Evolutionary conservation across 2,113 vertebrate species (phyloP).

Genomic region (Otus sunia): DNA sequence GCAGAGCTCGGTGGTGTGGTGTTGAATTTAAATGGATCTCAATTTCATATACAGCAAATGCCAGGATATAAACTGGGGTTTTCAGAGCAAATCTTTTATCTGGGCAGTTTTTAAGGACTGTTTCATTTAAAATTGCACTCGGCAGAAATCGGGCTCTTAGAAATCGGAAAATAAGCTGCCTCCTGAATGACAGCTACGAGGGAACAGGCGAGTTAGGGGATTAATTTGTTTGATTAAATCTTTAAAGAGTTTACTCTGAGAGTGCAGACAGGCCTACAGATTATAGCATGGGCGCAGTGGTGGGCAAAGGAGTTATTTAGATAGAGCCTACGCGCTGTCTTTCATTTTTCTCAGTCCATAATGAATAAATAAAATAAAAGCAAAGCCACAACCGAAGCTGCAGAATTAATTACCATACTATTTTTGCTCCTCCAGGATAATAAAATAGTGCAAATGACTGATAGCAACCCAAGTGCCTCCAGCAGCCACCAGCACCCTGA

Average conservation of each 20-base stretch:
- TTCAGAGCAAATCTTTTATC: constrained; percentile 39
- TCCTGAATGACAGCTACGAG: constrained; percentile 27
- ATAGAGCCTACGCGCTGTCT: not conserved
- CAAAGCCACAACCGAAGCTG: not conserved
- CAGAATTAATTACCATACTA: not conserved
- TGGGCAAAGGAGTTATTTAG: constrained; percentile 32
- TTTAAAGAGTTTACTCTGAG: constrained; percentile 62
- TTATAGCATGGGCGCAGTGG: not conserved
- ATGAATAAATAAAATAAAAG: constrained; percentile 42
- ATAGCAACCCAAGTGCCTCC: not conserved
- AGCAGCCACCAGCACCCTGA: not conserved
- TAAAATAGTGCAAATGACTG: not conserved
- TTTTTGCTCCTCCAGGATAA: not conserved
- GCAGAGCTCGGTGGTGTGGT: not conserved
- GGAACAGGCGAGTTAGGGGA: not conserved
- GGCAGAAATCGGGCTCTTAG: not conserved
- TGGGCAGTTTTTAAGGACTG: constrained; percentile 12
- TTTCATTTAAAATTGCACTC: constrained; percentile 33
- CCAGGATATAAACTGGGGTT: not conserved
- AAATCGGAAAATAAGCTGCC: constrained; percentile 34
- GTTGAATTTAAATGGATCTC: constrained; percentile 50
- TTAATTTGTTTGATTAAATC: constrained; percentile 67
- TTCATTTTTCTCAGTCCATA: not conserved
- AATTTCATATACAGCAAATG: not conserved
- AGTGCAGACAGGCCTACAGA: constrained; percentile 26